Conservation (phyloP, 1,140 invertebrate species). For the Ganaspis sp. region DNA sequence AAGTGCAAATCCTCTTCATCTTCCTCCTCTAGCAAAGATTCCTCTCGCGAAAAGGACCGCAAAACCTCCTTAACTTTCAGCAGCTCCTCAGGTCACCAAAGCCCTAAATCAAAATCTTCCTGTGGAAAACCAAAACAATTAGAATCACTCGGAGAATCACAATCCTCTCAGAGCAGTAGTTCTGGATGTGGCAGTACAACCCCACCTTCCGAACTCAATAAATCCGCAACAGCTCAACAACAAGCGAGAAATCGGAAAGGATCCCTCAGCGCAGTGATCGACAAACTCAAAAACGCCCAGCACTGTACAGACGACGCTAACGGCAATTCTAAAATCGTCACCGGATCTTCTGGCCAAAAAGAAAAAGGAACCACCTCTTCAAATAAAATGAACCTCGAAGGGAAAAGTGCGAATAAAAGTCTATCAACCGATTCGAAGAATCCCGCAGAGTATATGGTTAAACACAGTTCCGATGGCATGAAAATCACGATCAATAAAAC, state of each 20-base stretch:
- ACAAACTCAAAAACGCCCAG: constrained; percentile 88
- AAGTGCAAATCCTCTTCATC: constrained; percentile 67
- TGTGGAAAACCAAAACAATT: constrained; percentile 82
- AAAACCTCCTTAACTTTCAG: constrained; percentile 76
- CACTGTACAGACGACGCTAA: constrained; percentile 76
- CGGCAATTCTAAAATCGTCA: constrained; percentile 47
- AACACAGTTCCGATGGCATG: constrained; percentile 89
- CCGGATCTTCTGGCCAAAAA: constrained; percentile 63
- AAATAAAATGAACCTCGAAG: constrained; percentile 70
- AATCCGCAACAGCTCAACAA: constrained; percentile 76
- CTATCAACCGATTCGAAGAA: constrained; percentile 81
- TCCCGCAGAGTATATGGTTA: constrained; percentile 89
- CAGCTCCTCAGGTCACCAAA: constrained; percentile 75
- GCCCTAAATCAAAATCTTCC: constrained; percentile 82
- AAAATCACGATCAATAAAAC: constrained; percentile 94
- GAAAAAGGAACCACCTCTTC: constrained; percentile 58
- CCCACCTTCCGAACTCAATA: constrained; percentile 78
- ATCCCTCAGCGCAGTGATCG: constrained; percentile 89
- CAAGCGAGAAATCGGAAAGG: constrained; percentile 84
- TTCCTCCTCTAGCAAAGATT: constrained; percentile 69
- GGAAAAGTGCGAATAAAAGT: constrained; percentile 77
- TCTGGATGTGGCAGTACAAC: constrained; percentile 71
- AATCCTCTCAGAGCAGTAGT: constrained; percentile 43
- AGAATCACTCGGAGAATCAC: constrained; percentile 76
- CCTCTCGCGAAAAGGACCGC: constrained; percentile 80